Percentiles rank a stretch among this genome's conserved stretches.
phyloP scores from a whole-genome alignment of 2,888 invertebrate species.

The Synergus laeviventris region DNA sequence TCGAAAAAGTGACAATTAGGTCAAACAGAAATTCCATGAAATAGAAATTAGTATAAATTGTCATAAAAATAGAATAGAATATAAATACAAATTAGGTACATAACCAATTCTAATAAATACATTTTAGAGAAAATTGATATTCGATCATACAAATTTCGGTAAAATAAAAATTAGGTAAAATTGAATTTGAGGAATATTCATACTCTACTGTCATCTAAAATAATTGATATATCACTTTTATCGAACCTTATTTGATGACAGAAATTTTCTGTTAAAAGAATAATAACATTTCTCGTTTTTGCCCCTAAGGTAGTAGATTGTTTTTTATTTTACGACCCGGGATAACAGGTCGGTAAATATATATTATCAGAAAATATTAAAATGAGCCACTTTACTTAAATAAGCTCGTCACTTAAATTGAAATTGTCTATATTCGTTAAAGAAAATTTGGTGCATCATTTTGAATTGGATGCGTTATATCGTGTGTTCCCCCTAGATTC shows the following conservation, averaged over 20 bases:
- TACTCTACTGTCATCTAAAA: too few species aligned
- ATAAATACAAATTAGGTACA: too few species aligned
- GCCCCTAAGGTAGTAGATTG: not conserved
- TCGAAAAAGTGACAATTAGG: too few species aligned
- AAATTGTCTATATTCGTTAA: conserved; percentile 1
- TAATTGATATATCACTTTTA: too few species aligned
- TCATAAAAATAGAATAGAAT: too few species aligned
- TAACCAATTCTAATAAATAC: too few species aligned
- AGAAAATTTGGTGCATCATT: conserved; percentile 23
- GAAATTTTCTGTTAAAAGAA: not conserved
- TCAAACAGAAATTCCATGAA: too few species aligned
- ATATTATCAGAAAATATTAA: not conserved
- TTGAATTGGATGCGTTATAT: conserved; percentile 21
- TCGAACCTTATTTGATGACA: not conserved
- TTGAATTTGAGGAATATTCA: too few species aligned
- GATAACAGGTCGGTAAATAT: not conserved
- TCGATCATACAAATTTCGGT: too few species aligned
- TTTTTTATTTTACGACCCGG: not conserved
- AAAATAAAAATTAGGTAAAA: too few species aligned
- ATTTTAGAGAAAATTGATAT: too few species aligned
- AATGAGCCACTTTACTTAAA: not conserved
- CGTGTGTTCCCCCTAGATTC: not conserved
- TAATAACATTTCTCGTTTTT: not conserved
- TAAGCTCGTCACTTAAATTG: conserved; percentile 26
- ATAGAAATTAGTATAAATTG: too few species aligned